Evolutionary conservation across 2,113 vertebrate species (phyloP).

Genomic region (Dendrocopos noguchii): DNA sequence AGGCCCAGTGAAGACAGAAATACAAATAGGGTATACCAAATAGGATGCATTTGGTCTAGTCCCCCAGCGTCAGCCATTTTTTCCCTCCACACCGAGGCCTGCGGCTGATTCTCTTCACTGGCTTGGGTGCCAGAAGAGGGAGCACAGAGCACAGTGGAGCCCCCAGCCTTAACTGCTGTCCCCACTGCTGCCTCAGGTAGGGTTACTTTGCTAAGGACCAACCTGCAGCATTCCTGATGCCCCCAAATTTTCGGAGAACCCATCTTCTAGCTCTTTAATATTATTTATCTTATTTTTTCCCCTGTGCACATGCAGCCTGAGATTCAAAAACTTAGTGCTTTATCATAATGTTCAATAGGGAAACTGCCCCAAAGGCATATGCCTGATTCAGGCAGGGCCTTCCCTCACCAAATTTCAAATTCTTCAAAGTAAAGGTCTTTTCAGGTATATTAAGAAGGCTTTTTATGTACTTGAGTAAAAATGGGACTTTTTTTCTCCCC

Average conservation of each 20-base stretch:
- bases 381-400: not conserved
- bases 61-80: not conserved
- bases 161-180: not conserved
- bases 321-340: not conserved
- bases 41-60: not conserved
- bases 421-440: not conserved
- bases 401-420: not conserved
- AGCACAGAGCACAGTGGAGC: constrained; percentile 8
- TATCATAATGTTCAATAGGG: not conserved
- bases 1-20: not conserved
- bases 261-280: not conserved
- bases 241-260: not conserved
- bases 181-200: not conserved
- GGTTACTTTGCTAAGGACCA: not conserved
- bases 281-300: not conserved
- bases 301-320: not conserved
- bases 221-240: not conserved
- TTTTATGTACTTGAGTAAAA: not conserved
- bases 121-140: constrained; percentile 49
- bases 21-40: not conserved
- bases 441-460: not conserved
- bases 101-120: not conserved
- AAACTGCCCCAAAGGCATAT: not conserved
- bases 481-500: not conserved
- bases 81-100: not conserved